Evolutionary conservation across 2,888 invertebrate genomes (phyloP).

Genomic region (Abrostola tripartita): DNA sequence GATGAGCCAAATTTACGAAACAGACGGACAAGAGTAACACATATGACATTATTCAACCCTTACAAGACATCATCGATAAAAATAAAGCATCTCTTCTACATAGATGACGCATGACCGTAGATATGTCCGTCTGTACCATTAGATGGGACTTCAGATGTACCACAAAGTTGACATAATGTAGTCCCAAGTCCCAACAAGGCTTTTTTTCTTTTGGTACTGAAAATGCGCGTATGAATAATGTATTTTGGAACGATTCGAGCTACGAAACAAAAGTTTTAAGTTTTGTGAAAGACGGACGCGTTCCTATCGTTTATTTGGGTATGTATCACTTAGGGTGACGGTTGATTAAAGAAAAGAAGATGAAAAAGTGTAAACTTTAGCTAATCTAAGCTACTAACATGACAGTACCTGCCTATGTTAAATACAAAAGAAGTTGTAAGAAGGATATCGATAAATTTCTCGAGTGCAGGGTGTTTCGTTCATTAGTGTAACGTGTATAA

Average conservation of each 20-base stretch:
- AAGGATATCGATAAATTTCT: slow-evolving; percentile 6
- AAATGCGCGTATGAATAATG: slow-evolving; percentile 52
- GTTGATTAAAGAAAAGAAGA: background rate
- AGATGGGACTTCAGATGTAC: slow-evolving; percentile 16
- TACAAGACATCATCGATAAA: slow-evolving; percentile 8
- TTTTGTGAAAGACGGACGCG: slow-evolving; percentile 24
- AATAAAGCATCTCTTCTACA: slow-evolving; percentile 2
- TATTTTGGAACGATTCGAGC: slow-evolving; percentile 43
- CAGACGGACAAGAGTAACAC: background rate
- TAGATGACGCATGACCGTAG: background rate
- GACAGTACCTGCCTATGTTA: slow-evolving; percentile 1
- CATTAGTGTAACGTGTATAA: slow-evolving; percentile 18
- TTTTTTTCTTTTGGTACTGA: slow-evolving; percentile 28
- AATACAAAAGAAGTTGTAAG: slow-evolving; percentile 24
- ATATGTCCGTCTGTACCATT: background rate
- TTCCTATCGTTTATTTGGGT: slow-evolving; percentile 40
- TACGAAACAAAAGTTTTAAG: slow-evolving; percentile 43
- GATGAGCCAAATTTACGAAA: slow-evolving; percentile 18
- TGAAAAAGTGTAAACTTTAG: slow-evolving; percentile 10
- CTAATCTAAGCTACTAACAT: background rate
- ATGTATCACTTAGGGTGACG: background rate
- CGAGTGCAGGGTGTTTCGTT: slow-evolving; percentile 13
- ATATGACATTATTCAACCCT: slow-evolving; percentile 18
- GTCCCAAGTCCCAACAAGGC: slow-evolving; percentile 16
- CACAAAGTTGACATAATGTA: slow-evolving; percentile 10